Percentiles rank a stretch among this genome's conserved stretches.
Evolutionary conservation across 2,888 invertebrate species (phyloP).

Genomic region (Tipula unca): DNA sequence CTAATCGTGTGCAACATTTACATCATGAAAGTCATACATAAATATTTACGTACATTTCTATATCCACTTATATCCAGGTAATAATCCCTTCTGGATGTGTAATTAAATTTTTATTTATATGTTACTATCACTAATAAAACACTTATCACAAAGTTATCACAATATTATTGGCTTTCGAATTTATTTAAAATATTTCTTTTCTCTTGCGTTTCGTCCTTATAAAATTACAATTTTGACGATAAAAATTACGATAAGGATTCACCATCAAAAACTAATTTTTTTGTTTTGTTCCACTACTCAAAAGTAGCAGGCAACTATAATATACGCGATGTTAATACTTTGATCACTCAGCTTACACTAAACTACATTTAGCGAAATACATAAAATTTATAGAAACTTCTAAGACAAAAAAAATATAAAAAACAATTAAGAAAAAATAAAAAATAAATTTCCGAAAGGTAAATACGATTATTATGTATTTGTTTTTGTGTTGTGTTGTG

Average conservation of each 20-base stretch:
- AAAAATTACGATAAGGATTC: background rate
- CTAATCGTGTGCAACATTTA: background rate
- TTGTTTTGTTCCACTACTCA: background rate
- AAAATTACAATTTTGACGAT: background rate
- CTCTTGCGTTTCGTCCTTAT: background rate
- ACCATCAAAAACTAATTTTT: background rate
- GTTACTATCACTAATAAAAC: background rate
- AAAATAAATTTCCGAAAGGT: background rate
- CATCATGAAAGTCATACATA: background rate
- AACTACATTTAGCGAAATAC: background rate
- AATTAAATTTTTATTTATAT: background rate
- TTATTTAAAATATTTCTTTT: background rate
- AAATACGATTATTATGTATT: background rate
- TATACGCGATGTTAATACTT: background rate
- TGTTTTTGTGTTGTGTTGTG: background rate
- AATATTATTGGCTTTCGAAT: background rate
- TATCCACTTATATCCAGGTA: background rate
- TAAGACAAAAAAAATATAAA: background rate
- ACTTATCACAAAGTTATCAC: background rate
- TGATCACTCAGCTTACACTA: background rate
- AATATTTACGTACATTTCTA: background rate
- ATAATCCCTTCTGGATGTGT: background rate
- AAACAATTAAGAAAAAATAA: no score
- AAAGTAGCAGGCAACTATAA: background rate
- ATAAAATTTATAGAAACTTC: background rate